A percentile compares a stretch with the other conserved stretches of the same genome.
These are phyloP conservation scores for Chaunax sp. DNA, from an alignment of 2,797 vertebrate species.

Conservation along the genomic window DNA sequence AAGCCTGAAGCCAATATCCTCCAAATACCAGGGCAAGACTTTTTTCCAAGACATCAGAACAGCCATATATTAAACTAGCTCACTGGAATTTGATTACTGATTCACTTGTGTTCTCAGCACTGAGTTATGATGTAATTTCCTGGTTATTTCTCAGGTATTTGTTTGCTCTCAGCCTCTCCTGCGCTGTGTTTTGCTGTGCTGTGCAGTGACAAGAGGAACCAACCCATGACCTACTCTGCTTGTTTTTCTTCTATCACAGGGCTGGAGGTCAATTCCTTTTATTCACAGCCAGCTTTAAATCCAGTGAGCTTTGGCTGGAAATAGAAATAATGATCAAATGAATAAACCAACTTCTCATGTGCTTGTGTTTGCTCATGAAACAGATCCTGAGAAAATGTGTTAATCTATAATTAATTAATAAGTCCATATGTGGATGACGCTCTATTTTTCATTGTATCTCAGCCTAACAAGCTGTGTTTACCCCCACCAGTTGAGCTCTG, in stretches of 20 bases:
- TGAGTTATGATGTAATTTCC: slow-evolving; percentile 79
- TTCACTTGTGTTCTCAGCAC: slow-evolving; percentile 70
- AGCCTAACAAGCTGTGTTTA: slow-evolving; percentile 71
- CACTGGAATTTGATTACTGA: slow-evolving; percentile 72
- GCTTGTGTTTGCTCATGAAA: slow-evolving; percentile 46
- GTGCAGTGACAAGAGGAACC: slow-evolving; percentile 73
- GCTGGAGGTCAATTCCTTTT: slow-evolving; percentile 77
- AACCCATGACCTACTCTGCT: slow-evolving; percentile 80
- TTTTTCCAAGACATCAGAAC: slow-evolving; percentile 49
- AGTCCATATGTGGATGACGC: slow-evolving; percentile 67
- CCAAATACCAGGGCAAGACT: slow-evolving; percentile 56
- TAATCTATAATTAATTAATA: slow-evolving; percentile 74
- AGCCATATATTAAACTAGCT: slow-evolving; percentile 56
- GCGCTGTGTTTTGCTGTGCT: slow-evolving; percentile 58
- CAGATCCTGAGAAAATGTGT: slow-evolving; percentile 49
- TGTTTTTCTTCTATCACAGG: slow-evolving; percentile 76
- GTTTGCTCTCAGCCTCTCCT: slow-evolving; percentile 66
- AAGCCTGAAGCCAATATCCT: slow-evolving; percentile 60
- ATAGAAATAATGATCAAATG: slow-evolving; percentile 65
- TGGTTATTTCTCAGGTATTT: slow-evolving; percentile 80
- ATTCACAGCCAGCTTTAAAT: slow-evolving; percentile 66
- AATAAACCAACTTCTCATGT: slow-evolving; percentile 32
- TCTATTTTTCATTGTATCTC: slow-evolving; percentile 67
- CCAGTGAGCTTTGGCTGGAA: slow-evolving; percentile 55
- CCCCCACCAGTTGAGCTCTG: slow-evolving; percentile 74